These are phyloP conservation scores for Gryllus bimaculatus DNA, from an alignment of 1,140 invertebrate genomes.

Conservation along the genomic window DNA sequence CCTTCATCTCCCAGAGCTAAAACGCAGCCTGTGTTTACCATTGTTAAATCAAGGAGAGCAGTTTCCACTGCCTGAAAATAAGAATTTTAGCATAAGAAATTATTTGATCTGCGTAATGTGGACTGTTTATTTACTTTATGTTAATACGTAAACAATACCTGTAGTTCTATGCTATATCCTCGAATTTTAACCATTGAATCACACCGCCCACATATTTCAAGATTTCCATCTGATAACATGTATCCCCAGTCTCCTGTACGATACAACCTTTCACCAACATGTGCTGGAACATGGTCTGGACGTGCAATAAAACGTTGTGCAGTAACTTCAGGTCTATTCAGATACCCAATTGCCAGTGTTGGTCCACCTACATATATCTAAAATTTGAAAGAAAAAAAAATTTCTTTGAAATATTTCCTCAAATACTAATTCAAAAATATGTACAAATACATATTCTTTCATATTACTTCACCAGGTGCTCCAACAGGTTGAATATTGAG, in stretches of 20 bases:
- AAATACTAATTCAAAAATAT: neutral
- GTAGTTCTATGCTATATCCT: constrained; percentile 44
- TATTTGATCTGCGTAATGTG: neutral
- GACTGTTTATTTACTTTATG: neutral
- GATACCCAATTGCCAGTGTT: constrained; percentile 39
- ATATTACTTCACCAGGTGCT: constrained; percentile 37
- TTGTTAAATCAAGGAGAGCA: constrained; percentile 35
- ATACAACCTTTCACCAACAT: constrained; percentile 32
- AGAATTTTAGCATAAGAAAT: neutral
- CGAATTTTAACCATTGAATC: constrained; percentile 45
- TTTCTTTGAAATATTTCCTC: neutral
- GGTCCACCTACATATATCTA: constrained; percentile 43
- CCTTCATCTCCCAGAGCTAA: constrained; percentile 40
- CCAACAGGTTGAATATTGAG: constrained; percentile 38
- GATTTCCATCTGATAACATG: constrained; percentile 36
- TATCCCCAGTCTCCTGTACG: constrained; percentile 43
- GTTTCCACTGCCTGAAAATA: constrained; percentile 38
- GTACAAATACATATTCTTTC: neutral
- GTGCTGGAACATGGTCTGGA: constrained; percentile 19
- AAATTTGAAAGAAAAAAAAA: neutral
- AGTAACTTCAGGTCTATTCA: constrained; percentile 42
- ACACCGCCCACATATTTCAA: constrained; percentile 43
- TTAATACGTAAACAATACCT: constrained; percentile 20
- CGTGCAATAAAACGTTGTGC: constrained; percentile 34
- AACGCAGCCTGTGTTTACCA: constrained; percentile 38